Percentiles rank a stretch among this genome's conserved stretches.
Conservation (phyloP, 2,797 vertebrate genomes). For the Clarias laeviceps region DNA sequence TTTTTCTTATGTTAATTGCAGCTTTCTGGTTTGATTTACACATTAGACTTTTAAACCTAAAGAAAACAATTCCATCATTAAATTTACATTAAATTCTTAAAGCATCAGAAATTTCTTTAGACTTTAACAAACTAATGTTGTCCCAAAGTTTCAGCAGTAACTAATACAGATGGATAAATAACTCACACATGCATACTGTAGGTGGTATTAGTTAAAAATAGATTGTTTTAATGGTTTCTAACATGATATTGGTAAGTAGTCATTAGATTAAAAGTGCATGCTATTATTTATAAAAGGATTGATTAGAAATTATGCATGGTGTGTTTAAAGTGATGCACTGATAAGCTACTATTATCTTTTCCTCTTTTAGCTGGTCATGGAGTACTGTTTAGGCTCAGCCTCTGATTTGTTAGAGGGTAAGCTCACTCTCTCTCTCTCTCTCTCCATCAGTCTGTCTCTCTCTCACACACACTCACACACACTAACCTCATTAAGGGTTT, state of each 20-base stretch:
- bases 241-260: not conserved
- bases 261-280: not conserved
- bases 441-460: constrained; percentile 42
- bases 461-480: not conserved
- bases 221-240: not conserved
- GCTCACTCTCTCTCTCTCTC: constrained; percentile 50
- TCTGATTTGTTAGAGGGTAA: constrained; percentile 97
- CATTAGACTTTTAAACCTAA: not conserved
- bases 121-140: not conserved
- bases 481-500: too few relatives aligned
- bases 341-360: not conserved
- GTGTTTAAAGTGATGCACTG: too few relatives aligned
- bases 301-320: not conserved
- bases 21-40: not conserved
- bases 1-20: too few relatives aligned
- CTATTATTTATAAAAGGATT: not conserved
- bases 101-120: not conserved
- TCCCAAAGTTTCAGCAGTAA: not conserved
- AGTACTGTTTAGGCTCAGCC: constrained; percentile 97
- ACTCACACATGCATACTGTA: too few relatives aligned
- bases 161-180: not conserved
- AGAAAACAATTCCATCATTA: not conserved
- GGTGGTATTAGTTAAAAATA: not conserved
- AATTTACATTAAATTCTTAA: not conserved
- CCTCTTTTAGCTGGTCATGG: constrained; percentile 92